phyloP scores from a whole-genome alignment of 2,888 invertebrate species.

The Azorinus chamasolen region DNA sequence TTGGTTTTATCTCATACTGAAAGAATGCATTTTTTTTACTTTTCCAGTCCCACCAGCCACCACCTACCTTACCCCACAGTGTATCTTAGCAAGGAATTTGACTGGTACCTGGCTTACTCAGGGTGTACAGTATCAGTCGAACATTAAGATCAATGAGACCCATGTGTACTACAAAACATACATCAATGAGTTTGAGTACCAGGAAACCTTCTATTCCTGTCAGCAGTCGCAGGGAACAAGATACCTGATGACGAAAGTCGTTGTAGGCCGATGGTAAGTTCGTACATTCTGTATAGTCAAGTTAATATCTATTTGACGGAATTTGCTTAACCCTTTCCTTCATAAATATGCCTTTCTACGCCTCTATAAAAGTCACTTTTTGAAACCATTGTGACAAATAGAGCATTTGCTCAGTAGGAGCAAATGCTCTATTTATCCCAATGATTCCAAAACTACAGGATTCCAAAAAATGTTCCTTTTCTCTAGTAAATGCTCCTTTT shows the following conservation, averaged over 20 bases:
- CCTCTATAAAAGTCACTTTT: no score
- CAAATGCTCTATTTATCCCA: no score
- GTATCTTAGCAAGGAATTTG: slow-evolving; percentile 97
- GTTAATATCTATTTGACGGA: no score
- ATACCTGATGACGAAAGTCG: slow-evolving; percentile 98
- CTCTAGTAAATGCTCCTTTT: no score
- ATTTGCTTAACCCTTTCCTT: no score
- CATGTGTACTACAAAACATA: slow-evolving; percentile 98
- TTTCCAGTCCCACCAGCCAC: slow-evolving; percentile 79
- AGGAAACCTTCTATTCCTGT: slow-evolving; percentile 96
- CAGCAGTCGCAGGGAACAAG: slow-evolving; percentile 96
- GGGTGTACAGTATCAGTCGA: slow-evolving; percentile 96
- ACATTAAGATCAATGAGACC: slow-evolving; percentile 94
- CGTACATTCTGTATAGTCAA: no score
- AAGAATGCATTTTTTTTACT: slow-evolving; percentile 22
- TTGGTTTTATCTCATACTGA: no score
- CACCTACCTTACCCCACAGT: slow-evolving; percentile 90
- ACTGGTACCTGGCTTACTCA: slow-evolving; percentile 98
- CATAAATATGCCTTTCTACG: no score
- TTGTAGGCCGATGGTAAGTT: slow-evolving; percentile 95
- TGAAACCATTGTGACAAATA: no score
- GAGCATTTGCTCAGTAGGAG: no score
- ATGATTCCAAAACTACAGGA: no score
- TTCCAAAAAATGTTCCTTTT: no score
- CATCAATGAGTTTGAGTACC: slow-evolving; percentile 92